Base-by-base conservation (phyloP, 2,888 invertebrate species). In the Ochropleura leucogaster region DNA sequence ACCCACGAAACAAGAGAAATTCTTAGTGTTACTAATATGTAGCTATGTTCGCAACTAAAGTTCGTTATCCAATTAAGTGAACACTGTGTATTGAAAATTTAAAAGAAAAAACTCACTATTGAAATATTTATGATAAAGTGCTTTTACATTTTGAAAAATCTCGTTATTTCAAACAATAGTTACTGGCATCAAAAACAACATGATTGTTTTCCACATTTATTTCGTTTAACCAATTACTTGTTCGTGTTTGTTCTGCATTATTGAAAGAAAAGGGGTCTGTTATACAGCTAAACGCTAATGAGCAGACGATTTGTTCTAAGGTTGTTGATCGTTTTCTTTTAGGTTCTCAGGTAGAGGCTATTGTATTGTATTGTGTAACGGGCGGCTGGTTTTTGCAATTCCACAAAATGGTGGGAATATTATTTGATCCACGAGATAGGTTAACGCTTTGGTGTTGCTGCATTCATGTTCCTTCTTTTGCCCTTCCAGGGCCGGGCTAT, bases 151-250 rank as follows among this genome's bases (percentile, higher is more conserved):
- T 42, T 12, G 5, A n/a, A 42, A 59, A 59, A 40, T 30, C 57
- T 16, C 16, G 40, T 59, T 40, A 30, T 12, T 57, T 59, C 16
- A 40, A 8, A 30, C 1, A 30, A 3, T 18, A 12, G 9, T 12
- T 44, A 44, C n/a, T 3, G n/a, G 6, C 12, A 42, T 10, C 8
- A 14, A 40, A 62, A 62, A 55, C 71, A 71, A 79, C 12, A 0
- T 18, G 40, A 68, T 68, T 71, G 71, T 63, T 79, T 70, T 79
- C 53, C 14, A 40, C 30, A 18, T 18, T 79, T 42, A 44, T 76
- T 55, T 63, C 71, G 71, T 57, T 71, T 63, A 8, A 44, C 10
- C 55, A 59, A 18, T 70, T 55, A 49, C 55, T 62, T 62, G 49
- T 44, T 69, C 47, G 71, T 49, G 18, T 63, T 71, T 71, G 44